Percentiles rank a stretch among this genome's conserved stretches.
Conservation (phyloP, 1,140 invertebrate species). For the Ooceraea biroi region DNA sequence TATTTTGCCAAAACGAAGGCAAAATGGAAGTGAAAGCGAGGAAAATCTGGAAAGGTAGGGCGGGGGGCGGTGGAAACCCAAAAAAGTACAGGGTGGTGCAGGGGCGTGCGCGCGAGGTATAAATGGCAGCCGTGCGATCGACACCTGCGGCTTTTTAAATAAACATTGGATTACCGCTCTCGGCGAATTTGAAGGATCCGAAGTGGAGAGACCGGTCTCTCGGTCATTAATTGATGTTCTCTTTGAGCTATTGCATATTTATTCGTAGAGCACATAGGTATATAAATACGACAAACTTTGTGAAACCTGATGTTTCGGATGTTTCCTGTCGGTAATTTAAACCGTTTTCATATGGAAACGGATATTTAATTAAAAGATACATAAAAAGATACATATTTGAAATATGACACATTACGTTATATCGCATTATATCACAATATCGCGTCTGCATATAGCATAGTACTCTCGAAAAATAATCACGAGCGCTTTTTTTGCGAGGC, state of each 20-base stretch:
- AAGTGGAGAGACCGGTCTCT: constrained; percentile 25
- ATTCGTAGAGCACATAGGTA: not conserved
- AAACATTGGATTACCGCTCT: constrained; percentile 30
- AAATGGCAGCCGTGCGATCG: constrained; percentile 36
- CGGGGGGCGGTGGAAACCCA: not conserved
- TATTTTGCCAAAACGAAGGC: constrained; percentile 58
- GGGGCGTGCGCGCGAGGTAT: not conserved
- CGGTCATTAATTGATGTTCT: constrained; percentile 43
- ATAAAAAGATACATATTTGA: too few species aligned
- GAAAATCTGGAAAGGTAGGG: not conserved
- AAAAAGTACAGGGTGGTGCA: not conserved
- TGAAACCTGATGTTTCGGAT: not conserved
- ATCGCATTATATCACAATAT: not conserved
- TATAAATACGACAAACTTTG: not conserved
- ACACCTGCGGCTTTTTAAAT: constrained; percentile 46
- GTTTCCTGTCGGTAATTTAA: not conserved
- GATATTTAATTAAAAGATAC: constrained; percentile 27
- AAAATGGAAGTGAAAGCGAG: constrained; percentile 55
- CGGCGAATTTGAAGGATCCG: constrained; percentile 10
- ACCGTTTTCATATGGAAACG: not conserved
- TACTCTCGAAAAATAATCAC: not conserved
- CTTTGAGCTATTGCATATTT: constrained; percentile 27
- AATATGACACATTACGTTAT: not conserved
- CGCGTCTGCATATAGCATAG: not conserved
- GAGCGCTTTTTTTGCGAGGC: not conserved